Base-by-base conservation (phyloP, 1,140 invertebrate species). In the Drosophila tsacasi region DNA sequence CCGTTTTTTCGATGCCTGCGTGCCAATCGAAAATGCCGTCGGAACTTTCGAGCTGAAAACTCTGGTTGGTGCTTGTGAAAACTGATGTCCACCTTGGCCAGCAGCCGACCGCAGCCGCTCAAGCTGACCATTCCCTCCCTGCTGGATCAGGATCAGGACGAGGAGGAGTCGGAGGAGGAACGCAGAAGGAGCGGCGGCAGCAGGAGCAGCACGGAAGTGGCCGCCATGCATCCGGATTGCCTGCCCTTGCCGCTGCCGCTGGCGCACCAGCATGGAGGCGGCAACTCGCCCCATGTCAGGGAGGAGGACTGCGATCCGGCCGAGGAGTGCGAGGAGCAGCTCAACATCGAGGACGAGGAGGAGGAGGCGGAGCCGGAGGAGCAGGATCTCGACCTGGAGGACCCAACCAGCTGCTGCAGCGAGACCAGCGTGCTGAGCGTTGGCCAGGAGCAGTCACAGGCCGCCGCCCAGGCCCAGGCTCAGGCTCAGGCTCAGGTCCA, bases 361-460 rank as follows among this genome's bases (percentile, higher is more conserved):
- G 77, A 50, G 40, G 69, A 58, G 39, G 64, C 39, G 5, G 60
- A 77, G 1, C 58, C 47, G 2, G 60, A 80, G 1, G 50, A 52
- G 7, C 61, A 59, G 2, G 69, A 89, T 2, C 46, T 72, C 13
- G 85, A 90, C 6, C 27, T 76, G 17, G 90, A 92, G 40, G 90
- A 92, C 40, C 65, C 67, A 1, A 50, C 76, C 30, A 92, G 91
- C 46, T 95, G 95, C 69, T 95, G 95, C 78, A 96, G 95, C 76
- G 95, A 95, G 73, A 95, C 95, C 67, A 96, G 95, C 2, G 95
- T 95, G 2, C 71, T 96, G 2, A 95, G 95, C 49, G 95, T 96
- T 46, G 95, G 95, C 3, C 95, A 96, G 86, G 95, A 96, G 79
- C 94, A 94, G 27, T 93, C 92, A 8, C 73, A 84, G 46, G 76